Evolutionary conservation across 1,140 invertebrate genomes (phyloP).

Genomic region (Micrasema minimum): DNA sequence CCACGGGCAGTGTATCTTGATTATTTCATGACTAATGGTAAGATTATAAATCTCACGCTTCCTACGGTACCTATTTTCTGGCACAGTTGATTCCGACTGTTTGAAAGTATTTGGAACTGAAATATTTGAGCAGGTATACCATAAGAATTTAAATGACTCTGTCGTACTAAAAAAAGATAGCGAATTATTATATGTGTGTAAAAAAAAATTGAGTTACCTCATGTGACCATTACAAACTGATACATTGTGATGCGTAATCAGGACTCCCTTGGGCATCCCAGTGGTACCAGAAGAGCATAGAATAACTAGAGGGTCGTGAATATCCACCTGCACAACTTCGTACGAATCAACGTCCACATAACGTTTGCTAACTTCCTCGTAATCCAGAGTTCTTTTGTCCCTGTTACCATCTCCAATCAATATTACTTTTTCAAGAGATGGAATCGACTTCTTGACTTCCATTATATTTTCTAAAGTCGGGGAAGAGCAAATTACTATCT

Average conservation of each 20-base stretch:
- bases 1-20: no score
- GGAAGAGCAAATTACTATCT: constrained; percentile 73
- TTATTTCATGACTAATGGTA: no score
- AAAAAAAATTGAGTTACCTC: constrained; percentile 60
- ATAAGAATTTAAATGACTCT: no score
- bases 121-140: no score
- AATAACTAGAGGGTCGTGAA: constrained; percentile 58
- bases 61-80: no score
- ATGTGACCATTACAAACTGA: constrained; percentile 52
- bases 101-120: no score
- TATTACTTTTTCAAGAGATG: constrained; percentile 38
- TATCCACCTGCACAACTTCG: constrained; percentile 59
- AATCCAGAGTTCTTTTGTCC: constrained; percentile 23
- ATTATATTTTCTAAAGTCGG: constrained; percentile 57
- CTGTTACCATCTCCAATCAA: constrained; percentile 31
- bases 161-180: no score
- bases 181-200: no score
- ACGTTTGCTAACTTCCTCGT: constrained; percentile 32
- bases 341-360: constrained; percentile 54
- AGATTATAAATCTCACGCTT: no score
- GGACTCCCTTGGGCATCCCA: constrained; percentile 88
- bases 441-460: constrained; percentile 21
- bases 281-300: constrained; percentile 67
- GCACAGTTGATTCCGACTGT: no score
- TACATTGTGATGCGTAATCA: constrained; percentile 79